Base-by-base conservation (phyloP, 2,888 invertebrate species). In the Linnaemya tessellans region DNA sequence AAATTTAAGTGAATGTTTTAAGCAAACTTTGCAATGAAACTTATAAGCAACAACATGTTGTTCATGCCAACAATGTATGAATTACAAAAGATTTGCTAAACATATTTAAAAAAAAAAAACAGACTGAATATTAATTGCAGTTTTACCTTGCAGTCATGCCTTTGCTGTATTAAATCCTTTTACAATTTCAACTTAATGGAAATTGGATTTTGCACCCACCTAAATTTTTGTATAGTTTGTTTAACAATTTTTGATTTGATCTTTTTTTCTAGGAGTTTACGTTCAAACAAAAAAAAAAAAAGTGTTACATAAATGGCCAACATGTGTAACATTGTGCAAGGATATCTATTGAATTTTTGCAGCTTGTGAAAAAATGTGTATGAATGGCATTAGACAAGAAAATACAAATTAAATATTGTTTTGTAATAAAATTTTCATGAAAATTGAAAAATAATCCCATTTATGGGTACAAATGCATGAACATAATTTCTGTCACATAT, bases 361-460 rank as follows among this genome's bases (percentile, higher is more conserved):
- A 43, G 58, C 30, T 46, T 58, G 18, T 15, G n/a, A 43, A 56
- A 71, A n/a, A 18, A 35, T 46, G 11, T 20, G 18, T 20, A n/a
- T 51, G 7, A 35, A 73, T 0, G 18, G 51, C 9, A 58, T 13
- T 18, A 7, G 56, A 38, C 10, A 67, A 5, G 22, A 54, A 43
- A 56, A 64, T 43, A 49, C 25, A 60, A 58, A 67, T 20, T 67
- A 65, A 67, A 67, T 77, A 58, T 58, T 67, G 22, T 56, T 58
- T 78, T 68, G 30, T 15, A 25, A 51, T 43, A 62, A 60, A 79
- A 51, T 70, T 20, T 62, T 25, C 41, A 41, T 79, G 30, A 79
- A 70, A n/a, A 79, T 78, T 68, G 78, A 78, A 78, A 78, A 68
- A n/a, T 70, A 79, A 79, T 79, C 78, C 68, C 70, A 62, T 62